These are phyloP conservation scores for Elgonia sp. DNA, from an alignment of 2,888 invertebrate species.

Conservation along the genomic window DNA sequence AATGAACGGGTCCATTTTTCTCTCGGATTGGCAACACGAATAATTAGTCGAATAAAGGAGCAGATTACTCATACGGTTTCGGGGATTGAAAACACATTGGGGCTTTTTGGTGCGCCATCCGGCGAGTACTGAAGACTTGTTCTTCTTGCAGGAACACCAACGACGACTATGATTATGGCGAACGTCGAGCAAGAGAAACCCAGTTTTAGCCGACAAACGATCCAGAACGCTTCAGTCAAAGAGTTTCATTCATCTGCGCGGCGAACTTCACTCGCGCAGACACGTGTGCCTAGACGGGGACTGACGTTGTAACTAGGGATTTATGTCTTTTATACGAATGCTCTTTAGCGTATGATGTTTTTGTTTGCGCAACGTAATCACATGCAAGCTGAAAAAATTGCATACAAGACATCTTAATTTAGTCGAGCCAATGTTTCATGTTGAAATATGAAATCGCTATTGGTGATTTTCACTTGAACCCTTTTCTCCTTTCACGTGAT, in stretches of 20 bases:
- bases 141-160: constrained; percentile 70
- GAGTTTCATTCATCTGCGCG: constrained; percentile 79
- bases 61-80: constrained; percentile 79
- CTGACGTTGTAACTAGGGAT: constrained; percentile 82
- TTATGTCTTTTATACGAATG: constrained; percentile 84
- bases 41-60: constrained; percentile 56
- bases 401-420: constrained; percentile 70
- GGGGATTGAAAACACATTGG: constrained; percentile 74
- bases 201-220: constrained; percentile 77
- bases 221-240: constrained; percentile 76
- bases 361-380: constrained; percentile 63
- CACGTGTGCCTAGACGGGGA: constrained; percentile 82
- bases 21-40: too few species aligned
- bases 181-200: constrained; percentile 58
- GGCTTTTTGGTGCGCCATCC: constrained; percentile 42
- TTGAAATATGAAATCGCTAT: constrained; percentile 44
- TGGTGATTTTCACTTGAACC: constrained; percentile 37
- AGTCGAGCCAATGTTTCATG: constrained; percentile 54
- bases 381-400: constrained; percentile 59
- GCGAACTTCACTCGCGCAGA: constrained; percentile 84
- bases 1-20: neutral
- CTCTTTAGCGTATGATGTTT: constrained; percentile 77
- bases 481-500: too few species aligned
- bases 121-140: constrained; percentile 43
- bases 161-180: constrained; percentile 65